Conservation (phyloP, 2,888 invertebrate species). For the Phrixothrix hirtus region DNA sequence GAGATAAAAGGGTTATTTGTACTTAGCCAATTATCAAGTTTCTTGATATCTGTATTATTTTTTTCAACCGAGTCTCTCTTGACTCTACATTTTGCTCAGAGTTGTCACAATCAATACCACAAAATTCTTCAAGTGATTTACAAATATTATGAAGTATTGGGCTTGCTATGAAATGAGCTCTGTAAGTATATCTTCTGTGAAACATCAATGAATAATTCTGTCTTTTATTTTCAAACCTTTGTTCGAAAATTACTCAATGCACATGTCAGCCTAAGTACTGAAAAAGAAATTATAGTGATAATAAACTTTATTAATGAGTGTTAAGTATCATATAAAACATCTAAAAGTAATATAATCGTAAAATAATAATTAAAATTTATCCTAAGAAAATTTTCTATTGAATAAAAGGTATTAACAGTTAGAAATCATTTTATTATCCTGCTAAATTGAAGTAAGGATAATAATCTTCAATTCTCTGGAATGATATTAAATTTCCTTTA, state of each 20-base stretch:
- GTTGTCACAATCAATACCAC: constrained; percentile 43
- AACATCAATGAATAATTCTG: constrained; percentile 47
- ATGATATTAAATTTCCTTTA: no score
- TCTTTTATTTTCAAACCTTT: constrained; percentile 49
- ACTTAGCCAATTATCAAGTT: constrained; percentile 45
- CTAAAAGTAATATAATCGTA: no score
- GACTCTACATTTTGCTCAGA: constrained; percentile 49
- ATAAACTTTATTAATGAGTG: no score
- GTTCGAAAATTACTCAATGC: constrained; percentile 45
- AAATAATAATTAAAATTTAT: no score
- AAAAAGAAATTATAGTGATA: constrained; percentile 50
- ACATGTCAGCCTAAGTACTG: constrained; percentile 51
- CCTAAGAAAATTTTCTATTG: no score
- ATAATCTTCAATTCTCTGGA: no score
- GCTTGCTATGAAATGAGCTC: constrained; percentile 47
- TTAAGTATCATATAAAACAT: no score
- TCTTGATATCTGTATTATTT: constrained; percentile 34
- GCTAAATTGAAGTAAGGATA: no score
- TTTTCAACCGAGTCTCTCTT: constrained; percentile 44
- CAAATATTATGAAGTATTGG: constrained; percentile 42
- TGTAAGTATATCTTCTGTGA: constrained; percentile 50
- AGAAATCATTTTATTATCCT: no score
- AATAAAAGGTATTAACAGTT: no score
- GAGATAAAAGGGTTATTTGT: constrained; percentile 43
- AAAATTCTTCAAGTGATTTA: constrained; percentile 43